Evolutionary conservation across 2,888 invertebrate species (phyloP).

Genomic region (Drosophila engyochracea): DNA sequence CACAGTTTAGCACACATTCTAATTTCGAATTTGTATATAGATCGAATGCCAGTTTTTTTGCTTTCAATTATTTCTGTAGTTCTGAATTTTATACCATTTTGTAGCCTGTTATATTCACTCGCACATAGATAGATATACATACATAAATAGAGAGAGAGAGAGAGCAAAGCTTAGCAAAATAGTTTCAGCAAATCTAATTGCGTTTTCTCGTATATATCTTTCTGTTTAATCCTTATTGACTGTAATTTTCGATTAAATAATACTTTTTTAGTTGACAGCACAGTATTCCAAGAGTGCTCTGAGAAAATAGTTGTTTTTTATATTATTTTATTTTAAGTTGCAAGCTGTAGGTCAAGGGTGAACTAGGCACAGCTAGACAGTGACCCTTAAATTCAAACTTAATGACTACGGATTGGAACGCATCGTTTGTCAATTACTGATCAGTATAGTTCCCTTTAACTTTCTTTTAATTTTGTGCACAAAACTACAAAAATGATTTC

Average conservation of each 20-base stretch:
- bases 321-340: not conserved
- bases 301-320: too few relatives aligned
- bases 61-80: not conserved
- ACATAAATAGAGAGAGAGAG: not conserved
- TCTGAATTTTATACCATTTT: not conserved
- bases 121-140: not conserved
- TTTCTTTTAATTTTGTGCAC: not conserved
- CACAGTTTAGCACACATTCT: not conserved
- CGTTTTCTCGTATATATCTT: not conserved
- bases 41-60: not conserved
- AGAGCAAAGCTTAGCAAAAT: not conserved
- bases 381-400: not conserved
- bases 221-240: not conserved
- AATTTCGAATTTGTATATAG: constrained; percentile 1
- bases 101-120: not conserved
- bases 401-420: not conserved
- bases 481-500: not conserved
- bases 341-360: not conserved
- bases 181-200: not conserved
- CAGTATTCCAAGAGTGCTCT: not conserved
- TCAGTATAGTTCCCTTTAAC: not conserved
- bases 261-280: not conserved
- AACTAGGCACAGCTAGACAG: too few relatives aligned
- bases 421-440: not conserved
- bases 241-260: not conserved